A percentile compares a stretch with the other conserved stretches of the same genome.
phyloP scores from a whole-genome alignment of 2,888 invertebrate species.

The Auanema sp. region DNA sequence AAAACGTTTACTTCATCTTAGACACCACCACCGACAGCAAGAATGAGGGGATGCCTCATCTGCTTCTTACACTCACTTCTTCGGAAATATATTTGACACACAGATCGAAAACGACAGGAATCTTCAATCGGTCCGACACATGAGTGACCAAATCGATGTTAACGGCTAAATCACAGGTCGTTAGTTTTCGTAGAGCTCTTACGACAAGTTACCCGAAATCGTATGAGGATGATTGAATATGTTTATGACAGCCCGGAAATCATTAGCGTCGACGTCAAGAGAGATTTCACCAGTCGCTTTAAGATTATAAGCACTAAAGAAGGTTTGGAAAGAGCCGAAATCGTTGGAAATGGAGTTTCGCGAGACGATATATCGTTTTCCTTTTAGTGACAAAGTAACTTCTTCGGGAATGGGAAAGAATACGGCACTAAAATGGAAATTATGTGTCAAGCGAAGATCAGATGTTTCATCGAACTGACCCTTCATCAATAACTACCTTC shows the following conservation, averaged over 20 bases:
- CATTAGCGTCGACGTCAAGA: slow-evolving; percentile 20
- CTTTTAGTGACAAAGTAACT: slow-evolving; percentile 16
- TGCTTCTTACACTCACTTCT: slow-evolving; percentile 11
- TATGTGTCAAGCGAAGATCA: slow-evolving; percentile 5
- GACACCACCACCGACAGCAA: too few species aligned
- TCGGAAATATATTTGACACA: slow-evolving; percentile 21
- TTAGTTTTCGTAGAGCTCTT: background rate
- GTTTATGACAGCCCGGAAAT: slow-evolving; percentile 21
- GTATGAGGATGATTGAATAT: slow-evolving; percentile 18
- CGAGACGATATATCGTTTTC: slow-evolving; percentile 16
- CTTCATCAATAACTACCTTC: background rate
- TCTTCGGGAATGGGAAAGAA: slow-evolving; percentile 9
- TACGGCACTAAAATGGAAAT: background rate
- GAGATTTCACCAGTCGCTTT: slow-evolving; percentile 19
- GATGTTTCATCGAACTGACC: background rate
- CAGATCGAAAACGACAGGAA: slow-evolving; percentile 13
- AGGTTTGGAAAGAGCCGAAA: slow-evolving; percentile 21
- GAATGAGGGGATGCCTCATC: background rate
- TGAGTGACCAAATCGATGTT: slow-evolving; percentile 21
- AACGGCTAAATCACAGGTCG: slow-evolving; percentile 8
- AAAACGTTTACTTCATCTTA: slow-evolving; percentile 2
- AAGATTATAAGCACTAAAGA: slow-evolving; percentile 22
- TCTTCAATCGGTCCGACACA: slow-evolving; percentile 20
- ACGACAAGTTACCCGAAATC: slow-evolving; percentile 3
- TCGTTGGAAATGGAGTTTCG: slow-evolving; percentile 18